A percentile compares a stretch with the other conserved stretches of the same genome.
Evolutionary conservation across 2,888 invertebrate species (phyloP).

Genomic region (Portevinia maculata): DNA sequence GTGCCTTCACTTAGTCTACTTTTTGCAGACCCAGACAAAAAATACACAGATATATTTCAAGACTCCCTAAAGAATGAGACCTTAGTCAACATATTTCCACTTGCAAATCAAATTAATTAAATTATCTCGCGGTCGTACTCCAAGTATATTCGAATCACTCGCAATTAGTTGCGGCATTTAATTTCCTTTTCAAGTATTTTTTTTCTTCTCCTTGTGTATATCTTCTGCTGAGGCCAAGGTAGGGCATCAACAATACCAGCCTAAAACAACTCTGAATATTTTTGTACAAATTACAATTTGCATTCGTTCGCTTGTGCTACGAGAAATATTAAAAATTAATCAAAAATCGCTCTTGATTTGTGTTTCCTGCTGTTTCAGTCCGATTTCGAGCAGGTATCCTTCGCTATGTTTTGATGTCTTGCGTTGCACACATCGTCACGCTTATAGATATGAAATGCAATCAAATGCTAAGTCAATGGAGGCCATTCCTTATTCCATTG

Average conservation of each 20-base stretch:
- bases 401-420: slow-evolving; percentile 60
- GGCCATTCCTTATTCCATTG: slow-evolving; percentile 59
- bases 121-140: slow-evolving; percentile 15
- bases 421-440: slow-evolving; percentile 58
- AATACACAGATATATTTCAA: not conserved
- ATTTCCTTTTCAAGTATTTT: slow-evolving; percentile 55
- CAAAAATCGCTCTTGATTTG: slow-evolving; percentile 80
- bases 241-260: slow-evolving; percentile 1
- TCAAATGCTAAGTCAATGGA: slow-evolving; percentile 70
- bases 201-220: slow-evolving; percentile 3
- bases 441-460: slow-evolving; percentile 62
- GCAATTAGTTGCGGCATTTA: slow-evolving; percentile 64
- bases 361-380: slow-evolving; percentile 79
- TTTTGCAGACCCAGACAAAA: no score
- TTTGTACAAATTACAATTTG: slow-evolving; percentile 53
- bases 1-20: no score
- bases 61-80: not conserved
- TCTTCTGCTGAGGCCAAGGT: not conserved
- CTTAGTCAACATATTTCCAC: not conserved
- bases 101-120: slow-evolving; percentile 38
- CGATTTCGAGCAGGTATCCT: slow-evolving; percentile 20
- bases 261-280: slow-evolving; percentile 40
- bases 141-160: slow-evolving; percentile 21
- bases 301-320: slow-evolving; percentile 60
- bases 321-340: slow-evolving; percentile 80